Base-by-base conservation (phyloP, 2,888 invertebrate species). In the Metalampra italica region DNA sequence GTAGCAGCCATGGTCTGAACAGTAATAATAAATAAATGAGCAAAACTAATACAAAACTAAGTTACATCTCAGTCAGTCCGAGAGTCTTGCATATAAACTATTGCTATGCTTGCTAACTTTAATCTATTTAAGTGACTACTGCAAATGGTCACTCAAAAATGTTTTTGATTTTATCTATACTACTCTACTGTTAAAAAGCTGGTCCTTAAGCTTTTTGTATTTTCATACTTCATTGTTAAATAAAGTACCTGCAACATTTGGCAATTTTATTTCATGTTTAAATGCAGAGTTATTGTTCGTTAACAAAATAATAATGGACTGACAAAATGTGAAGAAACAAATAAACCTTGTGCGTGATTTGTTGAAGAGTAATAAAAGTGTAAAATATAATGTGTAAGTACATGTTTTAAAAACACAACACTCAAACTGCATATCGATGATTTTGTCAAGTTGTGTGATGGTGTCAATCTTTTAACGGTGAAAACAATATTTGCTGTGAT, bases 1-100 rank as follows among this genome's bases (percentile, higher is more conserved):
- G 98, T 98, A 36, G 98, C 98, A 59, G 98, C 98, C 98, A 99
- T 99, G 55, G 99, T 99, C 99, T 99, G 78, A 68, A 78, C 61
- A 75, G 51, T 62, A 36, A 54, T n/a, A 36, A 36, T 36, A 36
- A 46, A 53, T 49, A 32, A 38, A n/a, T 41, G 9, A 32, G 8
- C 8, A 32, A 11, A 13, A 43, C 34, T 39, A 38, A 12, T 41
- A 29, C n/a, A 29, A 29, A 29, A n/a, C 1, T 22, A 15, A 22
- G 8, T 11, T 9, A 8, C 0, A 15, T 15, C 22, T 40, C 40
- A 40, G 40, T 40, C 4, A 22, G 9, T 22, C 9, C 14, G 9
- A 15, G n/a, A 9, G 22, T n/a, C 9, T 40, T 9, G 40, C 29
- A 15, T 39, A 43, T 22, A 37, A n/a, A 22, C 40, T 43, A 13